Percentiles rank a stretch among this genome's conserved stretches.
phyloP scores from a whole-genome alignment of 2,888 invertebrate species.

The Perdita meconis region DNA sequence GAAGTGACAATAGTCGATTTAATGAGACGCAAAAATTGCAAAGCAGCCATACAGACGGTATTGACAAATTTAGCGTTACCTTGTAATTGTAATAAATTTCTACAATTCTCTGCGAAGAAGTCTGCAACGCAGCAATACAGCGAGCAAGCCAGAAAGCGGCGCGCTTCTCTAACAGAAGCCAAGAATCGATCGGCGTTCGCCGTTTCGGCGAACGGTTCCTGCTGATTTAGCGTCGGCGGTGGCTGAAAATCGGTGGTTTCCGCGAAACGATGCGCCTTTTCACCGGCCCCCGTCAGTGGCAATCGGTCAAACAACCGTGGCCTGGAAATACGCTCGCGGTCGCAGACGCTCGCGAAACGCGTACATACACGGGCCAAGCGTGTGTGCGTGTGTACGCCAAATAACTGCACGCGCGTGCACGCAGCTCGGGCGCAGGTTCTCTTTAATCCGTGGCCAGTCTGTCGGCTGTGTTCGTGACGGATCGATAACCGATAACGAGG shows the following conservation, averaged over 20 bases:
- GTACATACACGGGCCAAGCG: not conserved
- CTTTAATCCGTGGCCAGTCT: slow-evolving; percentile 66
- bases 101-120: not conserved
- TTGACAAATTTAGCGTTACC: too few species aligned
- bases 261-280: slow-evolving; percentile 69
- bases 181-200: slow-evolving; percentile 50
- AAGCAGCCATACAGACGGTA: too few species aligned
- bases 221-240: slow-evolving; percentile 55
- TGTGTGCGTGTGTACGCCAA: slow-evolving; percentile 3
- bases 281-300: slow-evolving; percentile 36
- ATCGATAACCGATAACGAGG: slow-evolving; percentile 80
- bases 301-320: slow-evolving; percentile 46
- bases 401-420: slow-evolving; percentile 29
- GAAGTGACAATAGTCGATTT: too few species aligned
- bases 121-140: not conserved
- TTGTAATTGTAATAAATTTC: not conserved
- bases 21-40: too few species aligned
- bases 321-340: not conserved
- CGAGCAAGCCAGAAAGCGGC: not conserved
- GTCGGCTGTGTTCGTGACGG: slow-evolving; percentile 59
- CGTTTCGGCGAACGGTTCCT: slow-evolving; percentile 34
- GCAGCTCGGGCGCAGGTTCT: slow-evolving; percentile 56
- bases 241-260: slow-evolving; percentile 65
- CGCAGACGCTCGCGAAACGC: not conserved
- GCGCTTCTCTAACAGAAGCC: slow-evolving; percentile 4